Conservation (phyloP, 2,797 vertebrate genomes). For the Oryzias sinensis region DNA sequence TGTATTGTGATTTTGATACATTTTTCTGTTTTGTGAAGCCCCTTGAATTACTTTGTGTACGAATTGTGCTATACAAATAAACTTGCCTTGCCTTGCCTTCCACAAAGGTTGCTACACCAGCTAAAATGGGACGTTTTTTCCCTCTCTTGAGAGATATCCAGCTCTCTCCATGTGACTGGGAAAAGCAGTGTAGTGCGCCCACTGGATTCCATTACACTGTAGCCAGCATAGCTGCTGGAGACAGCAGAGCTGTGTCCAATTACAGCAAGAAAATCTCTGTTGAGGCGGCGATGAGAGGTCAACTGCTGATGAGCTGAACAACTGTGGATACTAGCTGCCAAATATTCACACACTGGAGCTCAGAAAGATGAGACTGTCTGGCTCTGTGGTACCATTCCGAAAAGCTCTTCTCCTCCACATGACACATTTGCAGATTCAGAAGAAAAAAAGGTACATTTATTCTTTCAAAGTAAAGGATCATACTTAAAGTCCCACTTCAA, state of each 20-base stretch:
- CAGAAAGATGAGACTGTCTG: constrained; percentile 22
- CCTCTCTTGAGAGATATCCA: constrained; percentile 35
- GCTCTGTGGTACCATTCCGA: background rate
- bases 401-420: too few relatives aligned
- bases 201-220: constrained; percentile 56
- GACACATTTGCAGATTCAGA: too few relatives aligned
- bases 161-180: constrained; percentile 57
- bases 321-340: constrained; percentile 41
- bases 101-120: constrained; percentile 32
- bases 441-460: too few relatives aligned
- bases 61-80: too few relatives aligned
- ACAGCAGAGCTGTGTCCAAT: constrained; percentile 41
- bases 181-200: constrained; percentile 13
- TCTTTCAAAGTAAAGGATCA: too few relatives aligned
- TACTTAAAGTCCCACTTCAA: too few relatives aligned
- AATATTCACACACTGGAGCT: constrained; percentile 15
- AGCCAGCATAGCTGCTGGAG: constrained; percentile 48
- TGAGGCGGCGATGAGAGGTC: constrained; percentile 39
- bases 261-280: constrained; percentile 54
- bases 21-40: too few relatives aligned
- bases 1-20: too few relatives aligned
- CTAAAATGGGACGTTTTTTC: constrained; percentile 46
- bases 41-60: too few relatives aligned
- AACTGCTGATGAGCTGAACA: constrained; percentile 45
- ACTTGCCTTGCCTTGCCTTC: too few relatives aligned